Conservation (phyloP, 64 coral and sea anemone species). For the Montipora capricornis region DNA sequence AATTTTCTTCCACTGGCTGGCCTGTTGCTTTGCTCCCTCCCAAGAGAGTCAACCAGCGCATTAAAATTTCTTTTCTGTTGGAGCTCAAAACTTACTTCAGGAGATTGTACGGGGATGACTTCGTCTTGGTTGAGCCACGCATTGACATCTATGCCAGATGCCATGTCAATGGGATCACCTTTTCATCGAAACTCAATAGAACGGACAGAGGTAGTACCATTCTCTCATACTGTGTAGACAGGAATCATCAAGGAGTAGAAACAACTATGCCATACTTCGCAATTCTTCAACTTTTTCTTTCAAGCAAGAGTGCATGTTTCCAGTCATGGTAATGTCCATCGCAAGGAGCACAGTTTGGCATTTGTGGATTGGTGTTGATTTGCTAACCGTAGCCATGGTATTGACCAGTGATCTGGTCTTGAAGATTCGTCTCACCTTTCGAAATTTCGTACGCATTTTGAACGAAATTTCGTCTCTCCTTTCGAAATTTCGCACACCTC, state of each 20-base stretch:
- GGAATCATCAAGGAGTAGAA: conserved; percentile 4
- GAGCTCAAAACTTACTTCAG: background rate
- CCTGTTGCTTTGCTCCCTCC: conserved; percentile 4
- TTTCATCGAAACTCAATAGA: conserved; percentile 11
- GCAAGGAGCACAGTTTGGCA: conserved; percentile 4
- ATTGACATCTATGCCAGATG: conserved; percentile 40
- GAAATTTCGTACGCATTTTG: no score
- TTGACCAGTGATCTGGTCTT: conserved; percentile 1
- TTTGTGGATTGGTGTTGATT: conserved; percentile 31
- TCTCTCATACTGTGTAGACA: conserved; percentile 31
- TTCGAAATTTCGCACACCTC: no score
- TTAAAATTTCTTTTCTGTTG: background rate
- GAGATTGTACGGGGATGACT: background rate
- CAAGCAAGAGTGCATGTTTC: conserved; percentile 4
- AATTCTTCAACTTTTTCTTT: conserved; percentile 14
- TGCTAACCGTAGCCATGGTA: background rate
- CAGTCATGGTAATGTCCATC: background rate
- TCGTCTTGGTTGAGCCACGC: conserved; percentile 13
- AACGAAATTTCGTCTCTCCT: no score
- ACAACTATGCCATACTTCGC: background rate
- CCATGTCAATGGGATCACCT: background rate
- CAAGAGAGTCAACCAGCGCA: background rate
- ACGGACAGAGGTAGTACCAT: conserved; percentile 2
- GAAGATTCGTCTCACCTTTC: no score
- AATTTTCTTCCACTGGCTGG: background rate